phyloP scores from a whole-genome alignment of 2,888 invertebrate species.

The Thera britannica region DNA sequence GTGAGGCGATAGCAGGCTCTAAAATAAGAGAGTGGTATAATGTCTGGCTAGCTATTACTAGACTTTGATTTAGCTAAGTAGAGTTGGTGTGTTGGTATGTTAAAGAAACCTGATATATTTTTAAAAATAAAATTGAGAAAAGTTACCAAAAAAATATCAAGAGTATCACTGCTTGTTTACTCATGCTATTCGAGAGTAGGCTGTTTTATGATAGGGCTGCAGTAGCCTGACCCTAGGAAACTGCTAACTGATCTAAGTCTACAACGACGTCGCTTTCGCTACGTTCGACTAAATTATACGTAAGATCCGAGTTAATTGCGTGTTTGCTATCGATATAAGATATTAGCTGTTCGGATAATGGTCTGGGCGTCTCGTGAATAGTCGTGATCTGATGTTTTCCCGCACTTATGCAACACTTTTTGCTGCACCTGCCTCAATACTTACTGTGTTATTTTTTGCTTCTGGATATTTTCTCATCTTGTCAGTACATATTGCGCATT shows the following conservation, averaged over 20 bases:
- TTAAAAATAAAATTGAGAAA: too few relatives aligned
- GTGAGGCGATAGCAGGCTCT: neutral
- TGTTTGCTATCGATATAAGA: constrained; percentile 63
- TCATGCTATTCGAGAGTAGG: constrained; percentile 1
- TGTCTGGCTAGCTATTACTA: too few relatives aligned
- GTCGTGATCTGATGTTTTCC: constrained; percentile 69
- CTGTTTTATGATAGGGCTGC: constrained; percentile 11
- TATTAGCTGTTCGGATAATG: constrained; percentile 55
- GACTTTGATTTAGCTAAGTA: too few relatives aligned
- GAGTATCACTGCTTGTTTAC: neutral
- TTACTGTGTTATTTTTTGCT: constrained; percentile 4
- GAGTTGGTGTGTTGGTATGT: too few relatives aligned
- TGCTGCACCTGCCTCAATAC: constrained; percentile 55
- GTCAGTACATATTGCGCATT: neutral
- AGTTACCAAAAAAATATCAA: too few relatives aligned
- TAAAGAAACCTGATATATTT: too few relatives aligned
- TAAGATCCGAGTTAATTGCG: constrained; percentile 62
- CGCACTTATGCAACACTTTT: constrained; percentile 65
- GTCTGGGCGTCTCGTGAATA: constrained; percentile 50
- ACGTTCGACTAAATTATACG: constrained; percentile 62
- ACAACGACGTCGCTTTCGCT: constrained; percentile 54
- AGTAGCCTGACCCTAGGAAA: constrained; percentile 21
- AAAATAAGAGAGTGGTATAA: too few relatives aligned
- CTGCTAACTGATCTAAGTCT: constrained; percentile 26
- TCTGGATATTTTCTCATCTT: constrained; percentile 4